A percentile compares a stretch with the other conserved stretches of the same genome.
These are phyloP conservation scores for Leptoclinus maculatus DNA, from an alignment of 2,797 vertebrate genomes.

Conservation along the genomic window DNA sequence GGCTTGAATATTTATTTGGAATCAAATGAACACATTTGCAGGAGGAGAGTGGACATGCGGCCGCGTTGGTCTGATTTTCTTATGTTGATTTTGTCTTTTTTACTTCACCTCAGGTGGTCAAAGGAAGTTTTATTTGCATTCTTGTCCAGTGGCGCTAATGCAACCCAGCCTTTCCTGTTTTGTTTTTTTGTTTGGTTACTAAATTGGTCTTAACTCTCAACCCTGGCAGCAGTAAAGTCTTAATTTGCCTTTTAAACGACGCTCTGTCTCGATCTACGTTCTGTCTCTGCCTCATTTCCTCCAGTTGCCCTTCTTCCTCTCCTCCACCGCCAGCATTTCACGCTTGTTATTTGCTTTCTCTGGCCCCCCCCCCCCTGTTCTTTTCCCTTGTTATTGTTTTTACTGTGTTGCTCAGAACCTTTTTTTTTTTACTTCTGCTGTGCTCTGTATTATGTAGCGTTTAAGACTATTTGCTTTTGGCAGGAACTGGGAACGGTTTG, in stretches of 20 bases:
- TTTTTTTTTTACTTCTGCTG: constrained; percentile 15
- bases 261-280: constrained; percentile 21
- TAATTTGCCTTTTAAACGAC: constrained; percentile 43
- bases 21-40: neutral
- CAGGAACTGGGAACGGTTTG: constrained; percentile 39
- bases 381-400: constrained; percentile 20
- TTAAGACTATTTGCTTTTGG: constrained; percentile 58
- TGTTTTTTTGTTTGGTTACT: constrained; percentile 16
- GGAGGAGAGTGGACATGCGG: neutral
- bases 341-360: constrained; percentile 29
- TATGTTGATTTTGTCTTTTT: neutral
- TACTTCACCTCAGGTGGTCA: constrained; percentile 28
- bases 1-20: neutral
- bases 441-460: constrained; percentile 40
- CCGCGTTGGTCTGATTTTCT: neutral
- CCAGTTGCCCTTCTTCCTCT: constrained; percentile 24
- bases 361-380: neutral
- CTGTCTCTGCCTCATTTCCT: constrained; percentile 48
- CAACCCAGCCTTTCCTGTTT: constrained; percentile 36
- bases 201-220: constrained; percentile 45
- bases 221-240: constrained; percentile 49
- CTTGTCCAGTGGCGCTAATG: constrained; percentile 36
- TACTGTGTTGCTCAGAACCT: constrained; percentile 17
- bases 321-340: constrained; percentile 32
- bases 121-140: constrained; percentile 36